Evolutionary conservation across 2,113 vertebrate genomes (phyloP).

Genomic region (Nycticorax nycticorax): DNA sequence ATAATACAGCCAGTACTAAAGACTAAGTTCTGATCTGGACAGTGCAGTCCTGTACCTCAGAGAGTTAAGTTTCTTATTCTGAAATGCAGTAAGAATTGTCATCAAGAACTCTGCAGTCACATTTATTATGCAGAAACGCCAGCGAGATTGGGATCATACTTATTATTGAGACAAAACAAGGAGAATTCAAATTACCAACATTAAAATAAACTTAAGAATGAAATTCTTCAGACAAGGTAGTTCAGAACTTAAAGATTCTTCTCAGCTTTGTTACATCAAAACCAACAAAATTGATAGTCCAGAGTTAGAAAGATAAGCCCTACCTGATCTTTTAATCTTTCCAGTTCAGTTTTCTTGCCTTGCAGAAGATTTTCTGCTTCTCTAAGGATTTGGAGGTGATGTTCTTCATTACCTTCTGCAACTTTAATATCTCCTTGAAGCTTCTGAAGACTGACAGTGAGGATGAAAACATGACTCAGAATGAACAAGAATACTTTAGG

Average conservation of each 20-base stretch:
- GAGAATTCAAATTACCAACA: neutral
- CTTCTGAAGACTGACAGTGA: slow-evolving; percentile 76
- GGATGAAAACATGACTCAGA: neutral
- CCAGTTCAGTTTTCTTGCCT: slow-evolving; percentile 75
- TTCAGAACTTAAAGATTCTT: neutral
- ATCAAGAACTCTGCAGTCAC: neutral
- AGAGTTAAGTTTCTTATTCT: neutral
- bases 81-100: neutral
- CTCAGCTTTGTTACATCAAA: neutral
- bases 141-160: neutral
- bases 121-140: neutral
- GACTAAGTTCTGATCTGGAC: neutral
- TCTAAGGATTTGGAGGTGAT: slow-evolving; percentile 71
- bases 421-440: slow-evolving; percentile 72
- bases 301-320: neutral
- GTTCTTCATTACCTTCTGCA: slow-evolving; percentile 69
- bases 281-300: neutral
- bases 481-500: neutral
- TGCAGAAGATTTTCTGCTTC: slow-evolving; percentile 77
- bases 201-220: neutral
- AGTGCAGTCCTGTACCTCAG: neutral
- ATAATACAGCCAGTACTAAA: neutral
- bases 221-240: neutral
- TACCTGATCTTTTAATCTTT: slow-evolving; percentile 75
- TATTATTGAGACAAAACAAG: neutral